phyloP scores from a whole-genome alignment of 2,888 invertebrate genomes.

The Drosophila koepferae region DNA sequence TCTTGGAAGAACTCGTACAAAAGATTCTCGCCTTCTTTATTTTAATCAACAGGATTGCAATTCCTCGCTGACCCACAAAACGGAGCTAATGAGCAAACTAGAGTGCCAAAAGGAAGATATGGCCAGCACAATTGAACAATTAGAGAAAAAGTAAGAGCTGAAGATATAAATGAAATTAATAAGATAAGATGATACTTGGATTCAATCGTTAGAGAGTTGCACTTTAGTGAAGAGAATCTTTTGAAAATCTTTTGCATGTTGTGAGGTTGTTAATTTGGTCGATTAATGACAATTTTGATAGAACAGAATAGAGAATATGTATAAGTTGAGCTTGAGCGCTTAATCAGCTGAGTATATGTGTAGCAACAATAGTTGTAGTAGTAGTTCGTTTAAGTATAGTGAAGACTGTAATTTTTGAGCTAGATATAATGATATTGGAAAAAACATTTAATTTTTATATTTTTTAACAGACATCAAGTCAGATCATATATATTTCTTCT shows the following conservation, averaged over 20 bases:
- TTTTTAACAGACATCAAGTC: not conserved
- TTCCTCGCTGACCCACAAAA: constrained; percentile 97
- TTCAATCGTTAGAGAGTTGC: not conserved
- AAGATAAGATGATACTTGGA: not conserved
- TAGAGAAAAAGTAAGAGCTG: constrained; percentile 94
- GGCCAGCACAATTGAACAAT: constrained; percentile 95
- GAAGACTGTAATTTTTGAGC: too few species aligned
- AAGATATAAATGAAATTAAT: not conserved
- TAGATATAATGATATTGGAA: too few species aligned
- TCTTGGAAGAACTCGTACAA: constrained; percentile 28
- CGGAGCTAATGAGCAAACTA: constrained; percentile 96
- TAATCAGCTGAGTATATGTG: too few species aligned
- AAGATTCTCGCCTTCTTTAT: constrained; percentile 48
- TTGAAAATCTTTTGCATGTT: too few species aligned
- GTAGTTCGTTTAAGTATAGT: too few species aligned
- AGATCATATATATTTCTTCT: too few species aligned
- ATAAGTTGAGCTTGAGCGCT: too few species aligned
- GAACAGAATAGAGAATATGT: too few species aligned
- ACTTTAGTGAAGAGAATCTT: not conserved
- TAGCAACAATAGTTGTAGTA: too few species aligned
- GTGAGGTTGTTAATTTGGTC: too few species aligned
- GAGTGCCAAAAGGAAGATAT: constrained; percentile 97
- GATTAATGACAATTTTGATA: not conserved
- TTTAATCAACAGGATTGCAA: constrained; percentile 92
- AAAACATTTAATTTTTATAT: not conserved